Evolutionary conservation across 2,113 vertebrate genomes (phyloP).

Genomic region (Meles meles): DNA sequence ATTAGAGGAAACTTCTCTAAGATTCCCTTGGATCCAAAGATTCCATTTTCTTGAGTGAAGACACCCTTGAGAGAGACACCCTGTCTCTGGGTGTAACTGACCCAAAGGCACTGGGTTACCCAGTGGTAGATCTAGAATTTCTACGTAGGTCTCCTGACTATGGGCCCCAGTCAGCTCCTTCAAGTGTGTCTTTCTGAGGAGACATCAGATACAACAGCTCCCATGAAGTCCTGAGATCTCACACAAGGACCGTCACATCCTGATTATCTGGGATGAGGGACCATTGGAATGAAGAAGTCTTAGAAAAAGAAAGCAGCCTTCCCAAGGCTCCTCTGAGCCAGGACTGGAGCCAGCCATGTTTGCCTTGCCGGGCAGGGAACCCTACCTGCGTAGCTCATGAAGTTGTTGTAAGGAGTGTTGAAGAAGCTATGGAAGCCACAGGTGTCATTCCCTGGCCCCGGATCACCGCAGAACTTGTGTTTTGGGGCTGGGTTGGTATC

Average conservation of each 20-base stretch:
- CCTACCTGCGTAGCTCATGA: conserved; percentile 98
- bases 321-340: background rate
- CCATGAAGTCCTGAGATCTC: background rate
- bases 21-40: background rate
- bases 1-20: background rate
- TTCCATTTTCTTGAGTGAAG: conserved; percentile 1
- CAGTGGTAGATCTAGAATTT: background rate
- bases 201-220: background rate
- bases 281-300: background rate
- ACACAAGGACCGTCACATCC: background rate
- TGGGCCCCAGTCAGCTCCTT: background rate
- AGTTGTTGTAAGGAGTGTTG: conserved; percentile 96
- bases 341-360: background rate
- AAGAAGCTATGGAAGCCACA: conserved; percentile 92
- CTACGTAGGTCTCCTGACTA: background rate
- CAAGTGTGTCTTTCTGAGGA: background rate
- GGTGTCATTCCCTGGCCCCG: conserved; percentile 93
- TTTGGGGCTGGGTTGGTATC: conserved; percentile 98
- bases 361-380: accelerated
- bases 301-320: background rate
- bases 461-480: conserved; percentile 94
- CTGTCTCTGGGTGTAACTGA: background rate
- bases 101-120: background rate
- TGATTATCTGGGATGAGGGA: background rate
- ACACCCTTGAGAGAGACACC: no score